Base-by-base conservation (phyloP, 2,888 invertebrate species). In the Limnephilus lunatus region DNA sequence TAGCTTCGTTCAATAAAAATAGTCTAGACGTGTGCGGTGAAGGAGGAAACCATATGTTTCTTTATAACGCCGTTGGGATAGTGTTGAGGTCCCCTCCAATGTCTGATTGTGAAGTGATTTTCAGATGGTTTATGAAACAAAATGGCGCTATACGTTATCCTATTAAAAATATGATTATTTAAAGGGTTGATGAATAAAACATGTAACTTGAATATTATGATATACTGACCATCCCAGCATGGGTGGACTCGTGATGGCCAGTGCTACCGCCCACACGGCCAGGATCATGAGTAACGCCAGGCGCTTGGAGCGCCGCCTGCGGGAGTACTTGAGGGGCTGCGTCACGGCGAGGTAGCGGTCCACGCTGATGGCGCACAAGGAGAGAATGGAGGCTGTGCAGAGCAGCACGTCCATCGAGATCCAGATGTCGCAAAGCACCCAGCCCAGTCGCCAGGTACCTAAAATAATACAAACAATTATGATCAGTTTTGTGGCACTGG, bases 341-440 rank as follows among this genome's bases (percentile, higher is more conserved):
- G 99, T 99, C 91, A 99, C 99, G 32, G 99, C 99, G 94, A 99
- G 96, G 95, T 99, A 99, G 94, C 98, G 96, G 95, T 98, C 98
- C 93, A 99, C 97, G 94, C 98, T 98, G 95, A 99, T 99, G 91
- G 98, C 99, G 95, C 99, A 99, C 93, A 99, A 96, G 94, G 99
- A 99, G 80, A 99, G 96, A 94, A 99, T 99, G 92, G 99, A 99
- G 0, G 99, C 98, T 0, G 99, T 99, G 95, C 99, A 99, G 90
- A 99, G 97, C 93, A 99, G 97, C 91, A 99, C 98, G 95, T 99
- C 99, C 95, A 97, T 97, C 94, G 98, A 99, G 94, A 99, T 98
- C 99, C 99, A 99, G 94, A 98, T 97, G 95, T 98, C 98, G 95
- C 98, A 98, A 87, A 99, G 97, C 93, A 98, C 97, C 97, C 98